Conservation (phyloP, 2,113 vertebrate genomes). For the Fregata magnificens region DNA sequence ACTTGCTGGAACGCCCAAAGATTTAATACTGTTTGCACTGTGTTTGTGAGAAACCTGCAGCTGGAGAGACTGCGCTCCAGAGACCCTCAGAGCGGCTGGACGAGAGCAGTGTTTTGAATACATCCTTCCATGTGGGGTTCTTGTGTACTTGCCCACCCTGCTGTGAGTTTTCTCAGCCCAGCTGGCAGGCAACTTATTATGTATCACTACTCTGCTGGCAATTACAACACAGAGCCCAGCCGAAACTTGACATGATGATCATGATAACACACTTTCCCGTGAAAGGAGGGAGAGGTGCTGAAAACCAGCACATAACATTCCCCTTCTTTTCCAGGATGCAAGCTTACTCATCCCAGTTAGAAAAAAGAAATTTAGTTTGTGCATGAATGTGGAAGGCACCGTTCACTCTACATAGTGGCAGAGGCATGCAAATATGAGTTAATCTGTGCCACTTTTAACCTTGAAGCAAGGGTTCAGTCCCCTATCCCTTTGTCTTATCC, state of each 20-base stretch:
- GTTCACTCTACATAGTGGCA: not conserved
- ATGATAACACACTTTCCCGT: not conserved
- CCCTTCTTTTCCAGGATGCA: not conserved
- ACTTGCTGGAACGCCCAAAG: not conserved
- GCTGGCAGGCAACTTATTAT: not conserved
- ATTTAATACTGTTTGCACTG: not conserved
- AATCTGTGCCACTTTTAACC: not conserved
- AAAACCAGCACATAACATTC: not conserved
- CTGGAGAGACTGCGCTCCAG: not conserved
- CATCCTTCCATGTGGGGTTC: not conserved
- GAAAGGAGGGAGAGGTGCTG: not conserved
- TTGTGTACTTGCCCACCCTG: not conserved
- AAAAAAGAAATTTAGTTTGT: not conserved
- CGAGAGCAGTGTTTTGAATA: not conserved
- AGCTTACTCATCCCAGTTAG: not conserved
- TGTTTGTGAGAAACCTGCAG: not conserved
- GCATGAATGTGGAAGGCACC: not conserved
- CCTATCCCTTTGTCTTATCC: not conserved
- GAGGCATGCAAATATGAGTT: not conserved
- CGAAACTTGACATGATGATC: not conserved
- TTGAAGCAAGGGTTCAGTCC: not conserved
- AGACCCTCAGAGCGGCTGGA: not conserved
- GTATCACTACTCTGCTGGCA: not conserved
- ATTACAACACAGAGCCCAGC: not conserved
- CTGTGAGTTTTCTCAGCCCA: slow-evolving; percentile 8